Percentiles rank a stretch among this genome's conserved stretches.
Evolutionary conservation across 2,113 vertebrate genomes (phyloP).

Genomic region (Ophiodon elongatus): DNA sequence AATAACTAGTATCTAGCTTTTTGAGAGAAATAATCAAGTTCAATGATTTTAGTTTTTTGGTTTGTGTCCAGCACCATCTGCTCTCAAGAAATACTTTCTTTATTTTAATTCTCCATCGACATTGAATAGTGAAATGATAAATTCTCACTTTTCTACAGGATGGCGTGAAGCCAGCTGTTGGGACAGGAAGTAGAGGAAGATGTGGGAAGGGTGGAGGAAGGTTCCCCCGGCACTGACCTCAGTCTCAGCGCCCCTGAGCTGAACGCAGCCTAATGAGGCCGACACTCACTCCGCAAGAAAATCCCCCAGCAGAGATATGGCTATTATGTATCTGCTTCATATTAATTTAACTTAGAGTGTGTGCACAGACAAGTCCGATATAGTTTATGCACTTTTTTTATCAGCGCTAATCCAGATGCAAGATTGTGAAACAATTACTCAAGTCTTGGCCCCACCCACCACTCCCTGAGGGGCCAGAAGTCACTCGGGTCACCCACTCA

Average conservation of each 20-base stretch:
- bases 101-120: background rate
- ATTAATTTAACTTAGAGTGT: background rate
- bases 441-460: background rate
- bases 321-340: background rate
- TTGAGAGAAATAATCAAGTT: background rate
- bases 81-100: too few species aligned
- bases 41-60: background rate
- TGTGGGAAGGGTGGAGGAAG: conserved; percentile 57
- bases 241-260: conserved; percentile 34
- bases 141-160: conserved; percentile 7
- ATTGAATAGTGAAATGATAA: conserved; percentile 16
- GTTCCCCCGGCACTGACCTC: conserved; percentile 56
- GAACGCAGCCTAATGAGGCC: conserved; percentile 38
- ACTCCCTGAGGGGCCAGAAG: conserved; percentile 15
- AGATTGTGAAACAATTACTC: conserved; percentile 25
- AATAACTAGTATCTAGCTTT: background rate
- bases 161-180: conserved; percentile 30
- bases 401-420: background rate
- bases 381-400: background rate
- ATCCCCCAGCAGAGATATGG: conserved; percentile 9
- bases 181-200: conserved; percentile 63
- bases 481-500: conserved; percentile 9
- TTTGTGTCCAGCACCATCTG: background rate
- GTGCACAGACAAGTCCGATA: background rate
- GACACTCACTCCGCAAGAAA: conserved; percentile 12